Percentiles rank a stretch among this genome's conserved stretches.
phyloP scores from a whole-genome alignment of 2,113 vertebrate species.

The Aegotheles bennettii region DNA sequence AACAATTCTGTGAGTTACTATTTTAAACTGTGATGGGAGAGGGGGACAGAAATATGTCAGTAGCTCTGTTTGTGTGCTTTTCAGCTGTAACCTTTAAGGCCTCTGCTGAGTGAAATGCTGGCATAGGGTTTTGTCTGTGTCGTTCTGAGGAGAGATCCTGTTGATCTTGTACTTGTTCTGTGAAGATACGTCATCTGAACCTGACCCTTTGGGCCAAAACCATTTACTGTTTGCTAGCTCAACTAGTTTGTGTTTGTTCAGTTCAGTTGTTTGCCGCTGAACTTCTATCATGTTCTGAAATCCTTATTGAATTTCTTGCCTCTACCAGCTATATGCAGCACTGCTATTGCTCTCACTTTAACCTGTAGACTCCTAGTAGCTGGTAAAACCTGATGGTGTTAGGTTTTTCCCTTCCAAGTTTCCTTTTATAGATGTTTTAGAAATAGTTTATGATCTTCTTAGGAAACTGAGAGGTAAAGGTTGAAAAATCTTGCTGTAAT shows the following conservation, averaged over 20 bases:
- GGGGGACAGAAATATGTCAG: not conserved
- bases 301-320: not conserved
- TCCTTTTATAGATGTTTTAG: not conserved
- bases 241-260: not conserved
- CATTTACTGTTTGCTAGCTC: not conserved
- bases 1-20: too few species aligned
- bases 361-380: not conserved
- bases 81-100: not conserved
- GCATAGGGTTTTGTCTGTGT: not conserved
- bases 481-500: not conserved
- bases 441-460: not conserved
- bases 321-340: not conserved
- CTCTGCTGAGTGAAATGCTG: not conserved
- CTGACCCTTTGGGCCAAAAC: not conserved
- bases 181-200: not conserved
- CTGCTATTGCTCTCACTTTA: not conserved
- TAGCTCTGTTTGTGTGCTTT: not conserved
- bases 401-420: not conserved
- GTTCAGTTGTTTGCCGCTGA: not conserved
- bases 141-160: rapidly evolving
- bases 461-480: not conserved
- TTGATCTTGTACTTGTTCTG: not conserved
- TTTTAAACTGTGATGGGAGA: not conserved
- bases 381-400: not conserved
- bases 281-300: not conserved